phyloP scores from a whole-genome alignment of 2,113 vertebrate genomes.

The Atrichornis clamosus region DNA sequence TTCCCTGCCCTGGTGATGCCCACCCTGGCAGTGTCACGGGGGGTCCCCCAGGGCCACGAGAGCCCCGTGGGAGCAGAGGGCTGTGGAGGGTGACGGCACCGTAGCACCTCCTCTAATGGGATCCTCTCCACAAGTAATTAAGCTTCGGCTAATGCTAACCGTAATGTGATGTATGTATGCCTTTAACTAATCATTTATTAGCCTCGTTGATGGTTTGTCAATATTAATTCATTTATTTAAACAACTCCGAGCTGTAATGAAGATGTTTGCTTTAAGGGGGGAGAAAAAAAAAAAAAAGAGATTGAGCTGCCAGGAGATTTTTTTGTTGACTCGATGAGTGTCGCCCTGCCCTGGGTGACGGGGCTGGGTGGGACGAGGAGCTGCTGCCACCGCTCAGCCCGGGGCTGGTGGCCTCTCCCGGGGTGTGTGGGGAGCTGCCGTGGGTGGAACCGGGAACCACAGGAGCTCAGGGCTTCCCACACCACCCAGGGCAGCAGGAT shows the following conservation, averaged over 20 bases:
- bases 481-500: background rate
- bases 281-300: background rate
- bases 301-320: slow-evolving; percentile 31
- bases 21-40: background rate
- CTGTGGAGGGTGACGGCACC: background rate
- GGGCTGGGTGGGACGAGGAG: background rate
- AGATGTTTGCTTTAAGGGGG: slow-evolving; percentile 76
- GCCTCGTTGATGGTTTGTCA: slow-evolving; percentile 82
- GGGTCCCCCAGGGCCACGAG: background rate
- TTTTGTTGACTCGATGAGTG: slow-evolving; percentile 48
- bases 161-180: slow-evolving; percentile 81
- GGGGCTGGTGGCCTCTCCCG: background rate
- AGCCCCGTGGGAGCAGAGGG: background rate
- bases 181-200: slow-evolving; percentile 87
- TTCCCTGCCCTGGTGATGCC: rapidly evolving
- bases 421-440: background rate
- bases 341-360: background rate
- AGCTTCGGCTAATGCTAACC: slow-evolving; percentile 71
- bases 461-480: rapidly evolving
- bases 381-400: background rate
- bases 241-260: slow-evolving; percentile 82
- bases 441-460: background rate
- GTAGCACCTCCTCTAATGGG: slow-evolving; percentile 45
- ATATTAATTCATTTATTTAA: slow-evolving; percentile 90
- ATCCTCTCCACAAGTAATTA: slow-evolving; percentile 82